A percentile compares a stretch with the other conserved stretches of the same genome.
Conservation (phyloP, 2,888 invertebrate species). For the Tupiocoris notatus region DNA sequence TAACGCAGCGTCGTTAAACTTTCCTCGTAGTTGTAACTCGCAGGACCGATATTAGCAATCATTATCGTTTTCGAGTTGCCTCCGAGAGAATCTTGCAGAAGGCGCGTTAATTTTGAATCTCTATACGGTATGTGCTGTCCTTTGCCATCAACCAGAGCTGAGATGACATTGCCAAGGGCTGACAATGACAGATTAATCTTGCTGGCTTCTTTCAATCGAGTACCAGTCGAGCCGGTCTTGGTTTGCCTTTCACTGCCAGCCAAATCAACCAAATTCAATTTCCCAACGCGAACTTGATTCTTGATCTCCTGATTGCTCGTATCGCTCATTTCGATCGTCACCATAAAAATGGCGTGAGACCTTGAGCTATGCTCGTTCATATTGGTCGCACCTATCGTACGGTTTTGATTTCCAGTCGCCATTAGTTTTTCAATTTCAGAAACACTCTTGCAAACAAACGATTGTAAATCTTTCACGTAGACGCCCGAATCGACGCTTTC, state of each 20-base stretch:
- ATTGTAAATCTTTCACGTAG: slow-evolving; percentile 92
- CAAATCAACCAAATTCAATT: slow-evolving; percentile 94
- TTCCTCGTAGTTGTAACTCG: slow-evolving; percentile 96
- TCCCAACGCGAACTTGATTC: slow-evolving; percentile 64
- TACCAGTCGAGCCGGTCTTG: slow-evolving; percentile 90
- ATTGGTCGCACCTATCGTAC: slow-evolving; percentile 91
- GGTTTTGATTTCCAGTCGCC: slow-evolving; percentile 87
- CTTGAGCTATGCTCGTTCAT: slow-evolving; percentile 99
- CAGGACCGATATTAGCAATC: slow-evolving; percentile 99
- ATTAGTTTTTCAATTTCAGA: slow-evolving; percentile 92
- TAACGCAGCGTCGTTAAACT: slow-evolving; percentile 94
- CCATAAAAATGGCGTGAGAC: slow-evolving; percentile 97
- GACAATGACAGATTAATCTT: slow-evolving; percentile 96
- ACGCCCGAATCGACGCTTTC: slow-evolving; percentile 82
- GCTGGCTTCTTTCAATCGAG: slow-evolving; percentile 90
- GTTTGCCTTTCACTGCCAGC: slow-evolving; percentile 97
- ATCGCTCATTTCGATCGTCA: slow-evolving; percentile 92
- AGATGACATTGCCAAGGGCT: slow-evolving; percentile 97
- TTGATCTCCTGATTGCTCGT: slow-evolving; percentile 60
- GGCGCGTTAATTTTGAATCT: slow-evolving; percentile 93
- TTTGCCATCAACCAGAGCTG: slow-evolving; percentile 88
- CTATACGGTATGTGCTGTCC: slow-evolving; percentile 95
- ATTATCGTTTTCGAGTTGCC: slow-evolving; percentile 99
- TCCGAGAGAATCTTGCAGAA: slow-evolving; percentile 89
- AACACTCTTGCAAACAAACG: slow-evolving; percentile 90